Percentiles rank a stretch among this genome's conserved stretches.
Evolutionary conservation across 2,113 vertebrate species (phyloP).

Genomic region (Pygathrix nemaeus): DNA sequence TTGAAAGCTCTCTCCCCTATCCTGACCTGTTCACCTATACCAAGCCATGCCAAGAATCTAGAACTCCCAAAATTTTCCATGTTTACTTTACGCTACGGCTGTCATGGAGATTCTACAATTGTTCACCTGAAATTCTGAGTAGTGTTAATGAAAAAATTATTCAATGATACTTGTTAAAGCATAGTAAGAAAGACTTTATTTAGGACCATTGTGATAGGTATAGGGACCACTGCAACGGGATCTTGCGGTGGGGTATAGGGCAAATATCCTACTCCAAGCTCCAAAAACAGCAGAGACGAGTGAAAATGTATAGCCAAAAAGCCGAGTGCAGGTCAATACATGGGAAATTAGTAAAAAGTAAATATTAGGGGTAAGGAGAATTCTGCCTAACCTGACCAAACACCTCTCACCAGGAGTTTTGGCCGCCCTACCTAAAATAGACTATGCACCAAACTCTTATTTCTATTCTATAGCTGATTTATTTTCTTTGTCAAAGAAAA

Average conservation of each 20-base stretch:
- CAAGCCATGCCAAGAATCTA: neutral
- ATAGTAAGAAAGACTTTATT: neutral
- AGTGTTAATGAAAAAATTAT: neutral
- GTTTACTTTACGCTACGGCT: neutral
- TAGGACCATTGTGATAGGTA: neutral
- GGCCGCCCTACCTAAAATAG: neutral
- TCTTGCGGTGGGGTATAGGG: neutral
- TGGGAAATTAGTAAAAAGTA: neutral
- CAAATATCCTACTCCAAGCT: neutral
- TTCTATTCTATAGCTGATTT: neutral
- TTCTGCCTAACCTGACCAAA: neutral
- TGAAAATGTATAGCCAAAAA: neutral
- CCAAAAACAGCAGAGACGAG: neutral
- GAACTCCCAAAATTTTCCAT: neutral
- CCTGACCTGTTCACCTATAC: neutral
- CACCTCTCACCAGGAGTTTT: neutral
- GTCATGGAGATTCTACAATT: neutral
- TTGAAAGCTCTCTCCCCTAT: neutral
- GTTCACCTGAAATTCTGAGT: neutral
- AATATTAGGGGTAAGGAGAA: neutral
- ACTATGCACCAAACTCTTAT: neutral
- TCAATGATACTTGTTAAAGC: neutral
- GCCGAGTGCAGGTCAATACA: fast-evolving
- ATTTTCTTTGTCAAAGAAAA: neutral
- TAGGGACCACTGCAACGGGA: neutral